Base-by-base conservation (phyloP, 2,797 vertebrate genomes). In the Anabacerthia variegaticeps region DNA sequence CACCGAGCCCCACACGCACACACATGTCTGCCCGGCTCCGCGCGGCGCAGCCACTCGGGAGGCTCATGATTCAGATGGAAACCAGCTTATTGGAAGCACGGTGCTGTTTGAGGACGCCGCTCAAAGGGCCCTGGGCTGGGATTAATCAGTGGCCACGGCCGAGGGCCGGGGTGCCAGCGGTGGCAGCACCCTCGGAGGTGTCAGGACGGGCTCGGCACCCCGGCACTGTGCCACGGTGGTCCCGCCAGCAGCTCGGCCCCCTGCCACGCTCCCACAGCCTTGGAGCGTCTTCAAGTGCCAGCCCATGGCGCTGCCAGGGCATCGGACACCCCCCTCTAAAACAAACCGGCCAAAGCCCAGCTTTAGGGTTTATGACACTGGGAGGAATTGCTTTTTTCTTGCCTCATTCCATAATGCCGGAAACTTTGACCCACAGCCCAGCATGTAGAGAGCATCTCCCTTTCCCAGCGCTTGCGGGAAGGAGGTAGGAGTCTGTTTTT, bases 1-100 rank as follows among this genome's bases (percentile, higher is more conserved):
- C 95, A 95, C 92, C 94, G 79, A 93, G 94, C 94, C 94, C 95
- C 93, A 93, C 92, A 95, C 95, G 91, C 97, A 93, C 90, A 92
- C 96, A 93, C 96, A 94, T 79, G 95, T 86, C 94, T 93, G 95
- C 93, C 93, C 81, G 32, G 86, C 88, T 20, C 88, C 4, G 86
- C 21, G 48, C 75, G 22, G 91, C 66, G 48, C 94, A 22, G 94
- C 30, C 92, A 34, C 79, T 77, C 14, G 0, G 59, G 73, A 44
- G 90, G 16, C 76, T 61, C 12, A 0, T 11, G 88, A 20, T 49
- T 90, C 83, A 12, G 80, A 48, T 58, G 92, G 75, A 72, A 84
- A 77, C 7, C 90, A 48, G 71, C 92, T 91, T 7, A 1, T 3
- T 18, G 0, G 41, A 7, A 41, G 68, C 61, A 2, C 52, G 5